phyloP scores from a whole-genome alignment of 92 coral and sea anemone genomes.

The Epizoanthus illoricatus region DNA sequence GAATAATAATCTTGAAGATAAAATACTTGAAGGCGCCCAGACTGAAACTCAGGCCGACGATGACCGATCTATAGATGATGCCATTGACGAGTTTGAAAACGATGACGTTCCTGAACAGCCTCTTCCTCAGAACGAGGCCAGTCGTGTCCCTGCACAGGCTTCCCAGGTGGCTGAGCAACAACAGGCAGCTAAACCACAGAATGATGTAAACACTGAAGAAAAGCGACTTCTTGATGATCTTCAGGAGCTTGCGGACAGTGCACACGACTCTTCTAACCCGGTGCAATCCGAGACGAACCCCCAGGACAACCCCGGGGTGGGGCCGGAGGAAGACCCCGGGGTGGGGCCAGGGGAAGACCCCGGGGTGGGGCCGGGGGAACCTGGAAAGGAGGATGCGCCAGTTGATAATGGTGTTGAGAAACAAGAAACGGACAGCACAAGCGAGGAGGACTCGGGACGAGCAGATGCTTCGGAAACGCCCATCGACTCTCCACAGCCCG shows the following conservation, averaged over 20 bases:
- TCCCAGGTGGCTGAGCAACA: not conserved
- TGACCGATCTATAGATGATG: constrained; percentile 20
- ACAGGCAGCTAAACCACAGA: not conserved
- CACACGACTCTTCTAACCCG: not conserved
- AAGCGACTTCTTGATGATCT: not conserved
- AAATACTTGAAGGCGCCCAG: not conserved
- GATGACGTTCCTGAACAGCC: constrained; percentile 31
- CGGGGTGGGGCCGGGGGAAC: not conserved
- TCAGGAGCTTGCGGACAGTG: not conserved
- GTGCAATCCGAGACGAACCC: not conserved
- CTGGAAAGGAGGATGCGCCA: no score
- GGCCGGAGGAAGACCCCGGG: not conserved
- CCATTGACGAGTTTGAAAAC: constrained; percentile 28
- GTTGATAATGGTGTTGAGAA: no score
- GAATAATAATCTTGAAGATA: not conserved
- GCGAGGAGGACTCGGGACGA: no score
- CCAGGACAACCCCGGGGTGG: not conserved
- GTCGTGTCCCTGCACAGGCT: not conserved
- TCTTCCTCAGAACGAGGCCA: not conserved
- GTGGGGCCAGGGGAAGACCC: not conserved
- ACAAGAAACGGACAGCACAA: no score
- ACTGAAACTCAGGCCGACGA: constrained; percentile 8
- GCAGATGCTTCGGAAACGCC: no score
- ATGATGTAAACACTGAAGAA: no score
- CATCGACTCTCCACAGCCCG: no score